Conservation (phyloP, 1,140 invertebrate species). For the Paraescarpia echinospica region DNA sequence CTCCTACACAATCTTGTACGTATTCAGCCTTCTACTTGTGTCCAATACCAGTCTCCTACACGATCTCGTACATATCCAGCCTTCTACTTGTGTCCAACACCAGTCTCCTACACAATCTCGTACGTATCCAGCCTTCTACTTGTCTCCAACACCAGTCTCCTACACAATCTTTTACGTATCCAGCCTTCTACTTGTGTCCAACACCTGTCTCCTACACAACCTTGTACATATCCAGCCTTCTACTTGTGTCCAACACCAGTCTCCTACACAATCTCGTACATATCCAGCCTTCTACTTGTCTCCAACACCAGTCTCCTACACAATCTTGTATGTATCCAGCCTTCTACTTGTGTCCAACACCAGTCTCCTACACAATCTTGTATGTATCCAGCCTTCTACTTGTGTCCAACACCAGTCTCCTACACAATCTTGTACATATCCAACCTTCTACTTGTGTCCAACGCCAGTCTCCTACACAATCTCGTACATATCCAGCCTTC, state of each 20-base stretch:
- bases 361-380: constrained; percentile 70
- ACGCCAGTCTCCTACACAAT: constrained; percentile 73
- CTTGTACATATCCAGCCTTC: constrained; percentile 59
- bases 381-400: constrained; percentile 56
- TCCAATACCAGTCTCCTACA: constrained; percentile 74
- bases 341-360: too few relatives aligned
- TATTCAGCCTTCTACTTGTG: constrained; percentile 33
- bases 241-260: too few relatives aligned
- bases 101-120: constrained; percentile 70
- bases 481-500: constrained; percentile 59
- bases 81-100: too few relatives aligned
- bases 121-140: constrained; percentile 56
- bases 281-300: constrained; percentile 33
- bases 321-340: constrained; percentile 64
- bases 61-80: constrained; percentile 64
- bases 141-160: constrained; percentile 70
- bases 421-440: constrained; percentile 69
- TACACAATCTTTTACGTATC: constrained; percentile 69
- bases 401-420: constrained; percentile 70
- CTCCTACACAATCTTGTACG: constrained; percentile 70
- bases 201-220: constrained; percentile 73
- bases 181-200: too few relatives aligned
- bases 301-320: constrained; percentile 72
- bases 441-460: too few relatives aligned
- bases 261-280: constrained; percentile 70